phyloP scores from a whole-genome alignment of 2,888 invertebrate genomes.

The Pandemis corylana region DNA sequence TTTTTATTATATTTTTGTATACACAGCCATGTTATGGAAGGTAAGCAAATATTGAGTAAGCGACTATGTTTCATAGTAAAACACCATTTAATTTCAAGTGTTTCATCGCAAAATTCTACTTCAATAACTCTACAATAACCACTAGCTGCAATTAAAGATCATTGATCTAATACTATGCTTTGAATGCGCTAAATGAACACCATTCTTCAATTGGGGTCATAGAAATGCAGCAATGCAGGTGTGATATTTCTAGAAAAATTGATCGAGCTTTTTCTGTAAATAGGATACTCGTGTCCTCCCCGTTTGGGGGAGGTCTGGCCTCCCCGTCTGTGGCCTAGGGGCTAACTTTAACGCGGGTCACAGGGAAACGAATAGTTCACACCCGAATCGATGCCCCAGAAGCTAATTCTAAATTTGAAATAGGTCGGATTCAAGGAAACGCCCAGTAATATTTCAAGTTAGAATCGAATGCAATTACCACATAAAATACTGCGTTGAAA shows the following conservation, averaged over 20 bases:
- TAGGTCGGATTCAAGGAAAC: slow-evolving; percentile 30
- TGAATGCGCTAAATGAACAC: not conserved
- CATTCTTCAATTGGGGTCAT: slow-evolving; percentile 11
- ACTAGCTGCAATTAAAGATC: not conserved
- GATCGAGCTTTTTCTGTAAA: slow-evolving; percentile 36
- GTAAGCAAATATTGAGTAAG: not conserved
- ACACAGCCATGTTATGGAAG: slow-evolving; percentile 1
- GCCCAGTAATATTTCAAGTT: slow-evolving; percentile 12
- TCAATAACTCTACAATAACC: not conserved
- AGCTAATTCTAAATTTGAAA: slow-evolving; percentile 36
- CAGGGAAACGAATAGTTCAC: slow-evolving; percentile 25
- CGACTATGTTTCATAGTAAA: not conserved
- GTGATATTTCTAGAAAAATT: slow-evolving; percentile 39
- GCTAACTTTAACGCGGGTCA: slow-evolving; percentile 36
- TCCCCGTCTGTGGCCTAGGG: slow-evolving; percentile 1
- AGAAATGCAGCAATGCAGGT: slow-evolving; percentile 38
- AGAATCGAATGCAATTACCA: slow-evolving; percentile 11
- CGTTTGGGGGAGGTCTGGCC: slow-evolving; percentile 18
- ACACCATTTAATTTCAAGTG: too few species aligned
- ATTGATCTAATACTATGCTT: not conserved
- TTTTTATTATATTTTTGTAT: not conserved
- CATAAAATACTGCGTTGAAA: not conserved
- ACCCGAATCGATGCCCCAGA: slow-evolving; percentile 37
- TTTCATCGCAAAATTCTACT: not conserved
- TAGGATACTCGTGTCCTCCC: slow-evolving; percentile 16